Evolutionary conservation across 2,888 invertebrate species (phyloP), one percentile per base, ranked within the genome.

Genomic region (Leptura quadrifasciata): DNA sequence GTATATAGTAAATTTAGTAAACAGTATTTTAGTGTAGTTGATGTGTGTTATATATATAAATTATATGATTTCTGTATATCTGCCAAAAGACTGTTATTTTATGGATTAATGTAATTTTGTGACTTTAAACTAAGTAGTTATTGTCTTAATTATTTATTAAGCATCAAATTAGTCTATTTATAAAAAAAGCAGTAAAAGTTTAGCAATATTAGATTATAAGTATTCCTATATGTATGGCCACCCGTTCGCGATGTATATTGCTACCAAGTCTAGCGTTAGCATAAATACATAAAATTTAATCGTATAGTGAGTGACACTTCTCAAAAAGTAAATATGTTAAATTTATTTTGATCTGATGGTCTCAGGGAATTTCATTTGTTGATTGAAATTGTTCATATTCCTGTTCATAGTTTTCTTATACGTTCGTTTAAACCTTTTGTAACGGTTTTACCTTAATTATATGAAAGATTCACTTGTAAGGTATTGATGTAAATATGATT

Each of bases 1-100:
- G 55, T 72, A 67, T 61, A 80, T 68, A 76, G 64, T n/a, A 77
- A 77, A 80, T 54, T 81, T 81, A 78, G 78, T 76, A 77, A 80
- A 77, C 81, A 81, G 81, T 81, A 81, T 81, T 81, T 81, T 81
- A 78, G 76, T 68, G 20, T 76, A 78, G 74, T 76, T 75, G n/a
- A n/a, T n/a, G n/a, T n/a, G 78, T 81, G 78, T 76, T 73, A 70
- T 78, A 80, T 71, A 60, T 70, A 71, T 78, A 76, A 77, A 83
- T 85, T 82, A 82, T 84, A 83, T 83, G 78, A 83, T 79, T 82
- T 86, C 85, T 87, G 87, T 87, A 88, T 87, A 87, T 86, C 85
- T 86, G 85, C 85, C 82, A 87, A 88, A 88, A 88, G 88, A 88
- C 88, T 88, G 88, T 88, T 87, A 87, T 85, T 85, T 87, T 85